These are phyloP conservation scores for Aphodius granarius DNA, from an alignment of 2,888 invertebrate species.

Conservation along the genomic window DNA sequence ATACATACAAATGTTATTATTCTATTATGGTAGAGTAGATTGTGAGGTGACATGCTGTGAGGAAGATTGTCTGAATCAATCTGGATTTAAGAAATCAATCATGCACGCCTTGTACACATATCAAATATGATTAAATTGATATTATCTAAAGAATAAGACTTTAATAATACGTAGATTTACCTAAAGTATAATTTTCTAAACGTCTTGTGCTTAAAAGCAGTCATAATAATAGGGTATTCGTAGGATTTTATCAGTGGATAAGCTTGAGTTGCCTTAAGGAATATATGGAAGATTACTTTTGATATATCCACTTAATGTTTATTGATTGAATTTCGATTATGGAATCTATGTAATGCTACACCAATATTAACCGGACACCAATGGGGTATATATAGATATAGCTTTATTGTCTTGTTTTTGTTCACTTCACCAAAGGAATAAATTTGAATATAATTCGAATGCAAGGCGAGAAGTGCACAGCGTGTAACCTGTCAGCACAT, in stretches of 20 bases:
- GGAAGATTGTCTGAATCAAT: constrained; percentile 40
- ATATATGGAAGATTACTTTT: neutral
- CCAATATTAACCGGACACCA: neutral
- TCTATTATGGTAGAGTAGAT: neutral
- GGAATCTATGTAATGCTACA: neutral
- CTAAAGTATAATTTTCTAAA: neutral
- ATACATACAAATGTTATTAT: neutral
- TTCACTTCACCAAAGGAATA: neutral
- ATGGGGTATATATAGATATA: neutral
- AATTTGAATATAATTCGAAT: neutral
- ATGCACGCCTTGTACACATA: constrained; percentile 34
- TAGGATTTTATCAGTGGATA: neutral
- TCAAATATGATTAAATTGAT: constrained; percentile 37
- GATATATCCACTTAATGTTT: neutral
- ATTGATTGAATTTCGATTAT: neutral
- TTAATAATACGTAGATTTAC: neutral
- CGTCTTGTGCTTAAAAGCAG: neutral
- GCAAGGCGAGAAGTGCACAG: neutral
- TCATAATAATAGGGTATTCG: neutral
- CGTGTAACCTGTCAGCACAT: neutral
- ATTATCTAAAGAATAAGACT: constrained; percentile 21
- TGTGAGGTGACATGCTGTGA: constrained; percentile 37
- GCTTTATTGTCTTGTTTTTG: neutral
- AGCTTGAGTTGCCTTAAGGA: neutral
- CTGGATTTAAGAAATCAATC: constrained; percentile 42